Evolutionary conservation across 2,113 vertebrate genomes (phyloP).

Genomic region (Heterotis niloticus): DNA sequence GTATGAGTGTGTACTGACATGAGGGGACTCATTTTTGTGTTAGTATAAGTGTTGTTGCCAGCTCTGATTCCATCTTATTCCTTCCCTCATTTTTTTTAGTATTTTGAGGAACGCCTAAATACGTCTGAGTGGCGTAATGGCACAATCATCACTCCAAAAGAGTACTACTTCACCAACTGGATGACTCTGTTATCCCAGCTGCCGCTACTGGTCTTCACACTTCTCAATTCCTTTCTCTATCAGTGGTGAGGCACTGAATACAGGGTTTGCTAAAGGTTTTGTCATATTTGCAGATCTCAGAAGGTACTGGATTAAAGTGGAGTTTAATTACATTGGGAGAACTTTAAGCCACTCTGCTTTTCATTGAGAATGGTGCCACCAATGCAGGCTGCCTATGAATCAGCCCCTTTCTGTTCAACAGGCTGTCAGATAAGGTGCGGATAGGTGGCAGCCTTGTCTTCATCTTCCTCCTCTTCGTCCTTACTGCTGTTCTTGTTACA

Average conservation of each 20-base stretch:
- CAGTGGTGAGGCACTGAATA: conserved; percentile 64
- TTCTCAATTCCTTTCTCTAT: conserved; percentile 85
- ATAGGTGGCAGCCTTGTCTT: conserved; percentile 71
- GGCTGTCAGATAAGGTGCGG: conserved; percentile 75
- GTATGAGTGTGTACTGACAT: background rate
- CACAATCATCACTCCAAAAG: conserved; percentile 36
- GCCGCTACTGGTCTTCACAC: conserved; percentile 79
- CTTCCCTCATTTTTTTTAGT: conserved; percentile 54
- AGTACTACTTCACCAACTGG: conserved; percentile 84
- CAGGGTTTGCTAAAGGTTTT: background rate
- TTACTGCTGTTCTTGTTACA: conserved; percentile 74
- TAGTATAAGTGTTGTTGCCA: background rate
- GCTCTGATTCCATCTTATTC: background rate
- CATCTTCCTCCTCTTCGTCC: conserved; percentile 76
- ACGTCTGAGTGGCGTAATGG: conserved; percentile 44
- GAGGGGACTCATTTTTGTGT: background rate
- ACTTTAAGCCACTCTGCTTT: background rate
- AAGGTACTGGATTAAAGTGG: background rate
- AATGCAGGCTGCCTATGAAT: background rate
- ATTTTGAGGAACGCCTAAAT: conserved; percentile 72
- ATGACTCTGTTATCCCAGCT: conserved; percentile 84
- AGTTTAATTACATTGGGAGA: background rate
- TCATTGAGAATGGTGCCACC: background rate
- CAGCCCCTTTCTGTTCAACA: conserved; percentile 32
- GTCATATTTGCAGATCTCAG: background rate